Evolutionary conservation across 2,797 vertebrate species (phyloP), one percentile per base, ranked within the genome.

Genomic region (Echiichthys vipera): DNA sequence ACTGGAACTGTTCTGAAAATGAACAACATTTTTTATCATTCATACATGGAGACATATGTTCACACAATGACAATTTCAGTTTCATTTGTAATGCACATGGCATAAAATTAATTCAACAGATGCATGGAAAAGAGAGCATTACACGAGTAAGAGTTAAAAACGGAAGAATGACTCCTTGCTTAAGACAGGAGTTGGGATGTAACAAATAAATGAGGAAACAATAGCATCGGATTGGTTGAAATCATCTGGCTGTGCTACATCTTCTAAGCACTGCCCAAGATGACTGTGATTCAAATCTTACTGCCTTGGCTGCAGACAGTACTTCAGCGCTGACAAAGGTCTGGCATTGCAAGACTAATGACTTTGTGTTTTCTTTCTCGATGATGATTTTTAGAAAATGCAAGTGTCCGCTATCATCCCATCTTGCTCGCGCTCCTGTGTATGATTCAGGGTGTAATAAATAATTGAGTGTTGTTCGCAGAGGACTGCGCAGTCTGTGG

Each of bases 401-500:
- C 51, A 68, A 54, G 53, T 39, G n/a, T 61, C 40, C n/a, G 17
- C 45, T 71, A 64, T 81, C 61, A 49, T 77, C 50, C 46, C 54
- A 66, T 74, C 53, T 32, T 30, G 32, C 39, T 68, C 4, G 5
- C 30, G 5, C 47, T 54, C 32, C 62, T 88, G 77, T 87, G 84
- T 85, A 62, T 75, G 73, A 76, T 84, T 88, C 78, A 81, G 29
- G 8, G 22, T 43, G 43, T 65, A 64, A 88, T 89, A 62, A 89
- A 90, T 88, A 87, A 89, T 85, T 87, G 83, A 91, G 74, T 49
- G 53, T 34, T 61, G 61, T 58, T 78, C 76, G 66, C 74, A 65
- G 54, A 78, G 71, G 55, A 79, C 50, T 47, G 53, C 20, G 10
- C 61, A 42, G 61, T 71, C 64, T 46, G 39, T 55, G 57, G 53